These are phyloP conservation scores for Empis stercorea DNA, from an alignment of 2,888 invertebrate genomes.

Conservation along the genomic window DNA sequence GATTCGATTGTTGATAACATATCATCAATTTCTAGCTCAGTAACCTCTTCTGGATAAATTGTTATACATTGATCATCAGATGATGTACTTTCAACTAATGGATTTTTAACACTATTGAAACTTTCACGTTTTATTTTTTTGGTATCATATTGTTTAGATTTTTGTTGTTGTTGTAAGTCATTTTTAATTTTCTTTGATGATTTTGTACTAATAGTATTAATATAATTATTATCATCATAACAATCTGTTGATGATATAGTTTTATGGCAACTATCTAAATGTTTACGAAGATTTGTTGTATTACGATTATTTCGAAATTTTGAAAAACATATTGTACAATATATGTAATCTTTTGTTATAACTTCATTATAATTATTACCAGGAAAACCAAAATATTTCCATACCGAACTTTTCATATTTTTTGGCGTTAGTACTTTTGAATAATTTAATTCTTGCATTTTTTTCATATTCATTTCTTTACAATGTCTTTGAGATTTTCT, in stretches of 20 bases:
- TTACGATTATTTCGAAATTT: slow-evolving; percentile 33
- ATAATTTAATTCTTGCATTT: not conserved
- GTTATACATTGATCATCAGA: too few relatives aligned
- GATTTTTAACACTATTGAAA: not conserved
- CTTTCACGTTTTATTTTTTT: slow-evolving; percentile 14
- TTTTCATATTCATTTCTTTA: not conserved
- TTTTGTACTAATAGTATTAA: slow-evolving; percentile 25
- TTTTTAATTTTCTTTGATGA: slow-evolving; percentile 4
- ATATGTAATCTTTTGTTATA: slow-evolving; percentile 32
- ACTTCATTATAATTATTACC: slow-evolving; percentile 30
- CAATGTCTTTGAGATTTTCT: too few relatives aligned
- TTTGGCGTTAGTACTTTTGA: not conserved
- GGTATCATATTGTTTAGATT: not conserved
- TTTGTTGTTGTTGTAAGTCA: not conserved
- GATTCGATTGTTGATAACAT: too few relatives aligned
- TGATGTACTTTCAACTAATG: too few relatives aligned
- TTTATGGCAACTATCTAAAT: slow-evolving; percentile 31
- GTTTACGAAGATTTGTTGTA: slow-evolving; percentile 33
- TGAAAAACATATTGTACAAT: slow-evolving; percentile 30
- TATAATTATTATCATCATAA: slow-evolving; percentile 5
- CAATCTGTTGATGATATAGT: slow-evolving; percentile 17
- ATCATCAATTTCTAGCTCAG: too few relatives aligned
- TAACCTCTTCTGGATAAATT: too few relatives aligned
- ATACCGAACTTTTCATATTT: slow-evolving; percentile 35
- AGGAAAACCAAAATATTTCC: slow-evolving; percentile 36